Evolutionary conservation across 2,888 invertebrate genomes (phyloP), one percentile per base, ranked within the genome.

Genomic region (Matsumyia berberina): DNA sequence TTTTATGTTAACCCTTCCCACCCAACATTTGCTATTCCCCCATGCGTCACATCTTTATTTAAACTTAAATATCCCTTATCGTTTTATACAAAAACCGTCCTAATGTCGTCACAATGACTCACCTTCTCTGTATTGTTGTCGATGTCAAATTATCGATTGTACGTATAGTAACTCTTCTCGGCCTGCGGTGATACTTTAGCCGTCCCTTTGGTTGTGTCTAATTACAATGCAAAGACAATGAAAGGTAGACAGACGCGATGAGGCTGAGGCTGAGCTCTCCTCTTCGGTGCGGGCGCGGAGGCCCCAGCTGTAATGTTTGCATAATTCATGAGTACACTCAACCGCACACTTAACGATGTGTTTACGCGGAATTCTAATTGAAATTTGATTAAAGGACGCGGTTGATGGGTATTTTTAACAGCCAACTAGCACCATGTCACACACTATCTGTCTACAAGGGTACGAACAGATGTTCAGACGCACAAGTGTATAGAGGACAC

Each of bases 381-480:
- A 82, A 78, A 67, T 77, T 78, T 78, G 76, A 82, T 82, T 78
- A 72, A 72, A 77, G 66, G 82, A 58, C 60, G 72, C 60, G 58
- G 69, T 51, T 77, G 58, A 72, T 77, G 82, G 58, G 60, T 31
- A 31, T 58, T 37, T 70, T 53, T 57, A 76, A 51, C 24, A 73
- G 39, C 15, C 42, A 24, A 24, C 2, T 24, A 4, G 2, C 24
- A 24, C 24, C 24, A 24, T n/a, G n/a, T 4, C 24, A 24, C 24
- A 24, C 4, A 4, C 24, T 24, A 5, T 31, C 46, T n/a, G 44
- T 46, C 33, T 31, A 53, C 35, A 31, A 19, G 31, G n/a, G 19
- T 31, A 24, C 24, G 4, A n/a, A n/a, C 4, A 24, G 6, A n/a
- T n/a, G n/a, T n/a, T n/a, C n/a, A n/a, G n/a, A n/a, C n/a, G 6